Percentiles rank a stretch among this genome's conserved stretches.
Conservation (phyloP, 1,140 invertebrate genomes). For the roundworm (Caenorhabditis elegans) region WBcel235 BX284605.5:14530501-14531000, state of each 20-base stretch:
- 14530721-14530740: conserved; percentile 9
- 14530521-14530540: no score
- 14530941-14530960: neutral
- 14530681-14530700: no score
- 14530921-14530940: neutral
- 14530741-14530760: neutral
- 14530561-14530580: no score
- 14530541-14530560: no score
- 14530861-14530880: neutral
- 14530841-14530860: neutral
- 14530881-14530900: neutral
- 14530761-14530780: neutral
- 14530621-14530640: neutral
- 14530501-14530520: no score
- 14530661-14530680: neutral
- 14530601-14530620: neutral
- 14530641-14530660: conserved; percentile 14
- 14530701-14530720: neutral
- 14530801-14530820: no score
- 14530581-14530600: neutral
- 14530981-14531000: no score
- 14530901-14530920: neutral
- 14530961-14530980: neutral
- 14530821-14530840: no score
- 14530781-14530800: no score